Evolutionary conservation across 2,888 invertebrate species (phyloP).

Genomic region (Polyommatus icarus): DNA sequence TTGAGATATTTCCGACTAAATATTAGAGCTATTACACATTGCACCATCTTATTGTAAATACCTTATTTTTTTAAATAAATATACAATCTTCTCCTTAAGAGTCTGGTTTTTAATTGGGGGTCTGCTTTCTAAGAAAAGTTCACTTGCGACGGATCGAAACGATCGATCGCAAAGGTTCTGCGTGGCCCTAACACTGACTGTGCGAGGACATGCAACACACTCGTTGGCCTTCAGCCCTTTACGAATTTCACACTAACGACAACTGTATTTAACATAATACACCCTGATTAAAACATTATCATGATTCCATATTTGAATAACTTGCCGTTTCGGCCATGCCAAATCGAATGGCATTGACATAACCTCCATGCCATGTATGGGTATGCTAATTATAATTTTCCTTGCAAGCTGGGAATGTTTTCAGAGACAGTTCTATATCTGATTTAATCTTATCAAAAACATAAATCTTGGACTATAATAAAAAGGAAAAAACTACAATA

Average conservation of each 20-base stretch:
- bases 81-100: no score
- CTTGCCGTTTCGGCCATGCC: conserved; percentile 7
- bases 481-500: not conserved
- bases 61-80: no score
- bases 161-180: not conserved
- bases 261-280: not conserved
- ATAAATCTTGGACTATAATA: not conserved
- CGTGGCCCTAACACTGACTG: not conserved
- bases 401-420: not conserved
- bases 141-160: not conserved
- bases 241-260: not conserved
- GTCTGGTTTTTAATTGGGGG: no score
- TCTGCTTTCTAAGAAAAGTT: no score
- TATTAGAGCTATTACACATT: no score
- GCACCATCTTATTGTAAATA: no score
- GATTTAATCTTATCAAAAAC: not conserved
- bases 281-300: conserved; percentile 18
- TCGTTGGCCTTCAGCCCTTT: conserved; percentile 20
- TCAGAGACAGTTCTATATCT: not conserved
- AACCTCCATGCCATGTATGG: conserved; percentile 9
- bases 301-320: not conserved
- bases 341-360: conserved; percentile 19
- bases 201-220: conserved; percentile 25
- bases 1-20: no score
- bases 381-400: conserved; percentile 4